These are phyloP conservation scores for Tursiops truncatus DNA, from an alignment of 2,113 vertebrate species.

Conservation along the genomic window DNA sequence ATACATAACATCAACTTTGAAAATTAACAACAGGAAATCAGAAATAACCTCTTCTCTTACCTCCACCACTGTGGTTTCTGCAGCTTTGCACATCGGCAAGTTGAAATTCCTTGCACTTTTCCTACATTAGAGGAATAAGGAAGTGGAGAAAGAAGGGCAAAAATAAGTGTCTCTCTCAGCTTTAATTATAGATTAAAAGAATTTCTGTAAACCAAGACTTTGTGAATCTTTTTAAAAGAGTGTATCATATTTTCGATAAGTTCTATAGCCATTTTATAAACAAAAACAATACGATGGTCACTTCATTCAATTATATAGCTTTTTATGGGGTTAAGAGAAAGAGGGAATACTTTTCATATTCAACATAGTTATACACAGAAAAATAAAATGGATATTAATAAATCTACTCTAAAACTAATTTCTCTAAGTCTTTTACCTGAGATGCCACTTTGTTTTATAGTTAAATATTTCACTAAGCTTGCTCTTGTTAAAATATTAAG, in stretches of 20 bases:
- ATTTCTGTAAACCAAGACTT: background rate
- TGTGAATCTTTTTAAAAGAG: background rate
- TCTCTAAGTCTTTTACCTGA: slow-evolving; percentile 50
- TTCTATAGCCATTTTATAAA: background rate
- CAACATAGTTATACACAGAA: slow-evolving; percentile 13
- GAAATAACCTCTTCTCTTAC: slow-evolving; percentile 80
- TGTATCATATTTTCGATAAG: background rate
- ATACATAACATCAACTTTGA: background rate
- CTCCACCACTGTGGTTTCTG: slow-evolving; percentile 95
- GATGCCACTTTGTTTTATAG: slow-evolving; percentile 11
- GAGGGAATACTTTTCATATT: slow-evolving; percentile 1
- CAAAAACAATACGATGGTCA: background rate
- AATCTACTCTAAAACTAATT: slow-evolving; percentile 25
- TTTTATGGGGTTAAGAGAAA: background rate
- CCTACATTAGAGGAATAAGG: slow-evolving; percentile 75
- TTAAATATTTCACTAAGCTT: slow-evolving; percentile 36
- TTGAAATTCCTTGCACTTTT: slow-evolving; percentile 99
- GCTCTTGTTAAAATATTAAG: slow-evolving; percentile 26
- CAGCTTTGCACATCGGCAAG: slow-evolving; percentile 98
- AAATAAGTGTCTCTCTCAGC: background rate
- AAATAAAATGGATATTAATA: background rate
- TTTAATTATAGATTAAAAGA: background rate
- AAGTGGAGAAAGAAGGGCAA: background rate
- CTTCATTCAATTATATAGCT: background rate
- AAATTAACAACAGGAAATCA: background rate